A percentile compares a stretch with the other conserved stretches of the same genome.
Evolutionary conservation across 1,140 invertebrate species (phyloP).

Genomic region (Macrotrachela quadricornifera): DNA sequence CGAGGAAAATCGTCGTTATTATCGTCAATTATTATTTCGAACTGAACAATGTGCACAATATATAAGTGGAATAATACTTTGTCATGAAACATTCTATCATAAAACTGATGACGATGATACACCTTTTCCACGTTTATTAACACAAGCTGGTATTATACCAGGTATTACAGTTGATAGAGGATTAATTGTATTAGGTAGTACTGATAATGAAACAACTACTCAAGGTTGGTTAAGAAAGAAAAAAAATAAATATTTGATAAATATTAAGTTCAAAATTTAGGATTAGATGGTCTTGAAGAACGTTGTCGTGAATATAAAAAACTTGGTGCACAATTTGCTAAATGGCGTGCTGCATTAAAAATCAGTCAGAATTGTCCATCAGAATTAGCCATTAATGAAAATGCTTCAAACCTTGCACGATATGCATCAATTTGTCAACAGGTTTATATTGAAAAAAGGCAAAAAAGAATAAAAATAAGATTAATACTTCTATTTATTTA

Average conservation of each 20-base stretch:
- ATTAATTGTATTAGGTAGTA: conserved; percentile 41
- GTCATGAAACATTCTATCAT: conserved; percentile 92
- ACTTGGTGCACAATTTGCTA: conserved; percentile 88
- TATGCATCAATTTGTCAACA: conserved; percentile 90
- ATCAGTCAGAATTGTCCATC: conserved; percentile 64
- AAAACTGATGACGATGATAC: conserved; percentile 43
- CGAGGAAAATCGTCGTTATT: conserved; percentile 57
- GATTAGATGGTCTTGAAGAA: conserved; percentile 67
- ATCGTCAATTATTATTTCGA: conserved; percentile 67
- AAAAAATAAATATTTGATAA: too few relatives aligned
- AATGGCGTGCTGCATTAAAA: conserved; percentile 90
- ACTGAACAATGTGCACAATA: conserved; percentile 31
- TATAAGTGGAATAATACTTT: conserved; percentile 44
- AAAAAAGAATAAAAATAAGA: background rate
- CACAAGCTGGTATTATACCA: conserved; percentile 33
- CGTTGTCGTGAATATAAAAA: conserved; percentile 94
- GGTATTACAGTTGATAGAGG: conserved; percentile 38
- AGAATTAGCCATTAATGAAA: conserved; percentile 68
- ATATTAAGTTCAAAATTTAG: too few relatives aligned
- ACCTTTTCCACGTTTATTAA: conserved; percentile 30
- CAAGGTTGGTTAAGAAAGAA: conserved; percentile 46
- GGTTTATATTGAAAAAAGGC: conserved; percentile 13
- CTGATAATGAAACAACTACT: conserved; percentile 77
- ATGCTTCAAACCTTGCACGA: conserved; percentile 77
- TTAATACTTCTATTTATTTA: conserved; percentile 11